Percentiles rank a stretch among this genome's conserved stretches.
Evolutionary conservation across 2,888 invertebrate species (phyloP).

Genomic region (Himalopsyche kuldschensis): DNA sequence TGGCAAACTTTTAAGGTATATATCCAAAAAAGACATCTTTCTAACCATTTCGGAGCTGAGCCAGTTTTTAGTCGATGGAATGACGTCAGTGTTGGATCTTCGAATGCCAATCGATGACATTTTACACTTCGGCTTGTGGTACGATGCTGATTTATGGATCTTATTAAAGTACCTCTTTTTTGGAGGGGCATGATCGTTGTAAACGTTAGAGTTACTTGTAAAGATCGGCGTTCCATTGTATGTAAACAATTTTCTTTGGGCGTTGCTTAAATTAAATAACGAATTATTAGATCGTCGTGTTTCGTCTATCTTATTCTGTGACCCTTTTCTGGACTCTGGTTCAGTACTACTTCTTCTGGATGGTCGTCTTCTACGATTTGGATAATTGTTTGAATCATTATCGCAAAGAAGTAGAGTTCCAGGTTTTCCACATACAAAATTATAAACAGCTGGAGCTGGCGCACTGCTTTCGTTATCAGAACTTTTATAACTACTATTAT

Average conservation of each 20-base stretch:
- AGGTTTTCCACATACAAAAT: slow-evolving; percentile 49
- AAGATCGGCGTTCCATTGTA: slow-evolving; percentile 26
- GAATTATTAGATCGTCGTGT: background rate
- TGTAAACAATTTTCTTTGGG: slow-evolving; percentile 10
- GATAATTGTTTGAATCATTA: slow-evolving; percentile 44
- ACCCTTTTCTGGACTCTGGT: slow-evolving; percentile 10
- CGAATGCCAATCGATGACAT: slow-evolving; percentile 3
- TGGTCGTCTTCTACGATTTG: slow-evolving; percentile 42
- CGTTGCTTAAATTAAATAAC: background rate
- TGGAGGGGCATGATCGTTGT: background rate
- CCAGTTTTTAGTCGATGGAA: slow-evolving; percentile 15
- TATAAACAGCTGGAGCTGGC: slow-evolving; percentile 44
- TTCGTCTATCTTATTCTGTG: background rate
- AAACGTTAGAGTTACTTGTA: background rate
- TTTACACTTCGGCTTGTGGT: slow-evolving; percentile 27
- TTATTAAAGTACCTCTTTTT: background rate
- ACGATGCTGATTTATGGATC: slow-evolving; percentile 35
- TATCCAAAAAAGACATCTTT: slow-evolving; percentile 57
- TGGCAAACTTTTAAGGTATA: slow-evolving; percentile 58
- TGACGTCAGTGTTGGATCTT: slow-evolving; percentile 33
- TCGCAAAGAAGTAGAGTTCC: slow-evolving; percentile 50
- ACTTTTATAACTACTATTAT: slow-evolving; percentile 59
- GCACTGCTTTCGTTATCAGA: slow-evolving; percentile 56
- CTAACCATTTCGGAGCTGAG: slow-evolving; percentile 3
- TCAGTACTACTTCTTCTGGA: slow-evolving; percentile 37